A percentile compares a stretch with the other conserved stretches of the same genome.
Evolutionary conservation across 2,797 vertebrate species (phyloP).

Genomic region (Tympanoctomys barrerae): DNA sequence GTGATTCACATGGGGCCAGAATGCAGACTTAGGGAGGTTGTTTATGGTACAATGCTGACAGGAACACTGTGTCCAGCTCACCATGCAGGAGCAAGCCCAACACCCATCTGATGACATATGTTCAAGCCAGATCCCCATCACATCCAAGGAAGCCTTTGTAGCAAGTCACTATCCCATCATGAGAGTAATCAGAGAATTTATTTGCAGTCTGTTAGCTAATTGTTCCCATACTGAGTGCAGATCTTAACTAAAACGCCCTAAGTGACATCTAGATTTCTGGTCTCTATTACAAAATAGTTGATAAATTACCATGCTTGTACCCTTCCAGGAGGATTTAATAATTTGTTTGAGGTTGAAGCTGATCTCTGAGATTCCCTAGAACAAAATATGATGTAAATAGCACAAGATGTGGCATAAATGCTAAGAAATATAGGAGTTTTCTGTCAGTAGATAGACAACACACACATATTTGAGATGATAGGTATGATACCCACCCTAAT

Average conservation of each 20-base stretch:
- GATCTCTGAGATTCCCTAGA: constrained; percentile 29
- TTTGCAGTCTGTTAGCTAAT: constrained; percentile 68
- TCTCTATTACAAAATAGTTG: constrained; percentile 60
- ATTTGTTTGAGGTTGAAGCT: constrained; percentile 51
- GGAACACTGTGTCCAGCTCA: background rate
- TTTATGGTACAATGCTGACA: background rate
- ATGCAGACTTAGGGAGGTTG: background rate
- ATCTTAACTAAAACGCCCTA: constrained; percentile 53
- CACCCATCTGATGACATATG: background rate
- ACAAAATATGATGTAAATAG: background rate
- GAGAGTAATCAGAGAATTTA: constrained; percentile 69
- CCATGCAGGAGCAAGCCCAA: background rate
- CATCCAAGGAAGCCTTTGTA: constrained; percentile 3
- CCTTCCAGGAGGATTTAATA: constrained; percentile 46
- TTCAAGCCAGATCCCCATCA: constrained; percentile 1
- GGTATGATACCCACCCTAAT: background rate
- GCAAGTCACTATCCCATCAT: constrained; percentile 2
- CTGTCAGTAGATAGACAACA: background rate
- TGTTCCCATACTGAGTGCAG: constrained; percentile 68
- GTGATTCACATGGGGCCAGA: background rate
- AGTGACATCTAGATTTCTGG: constrained; percentile 59
- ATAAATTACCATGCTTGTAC: constrained; percentile 56
- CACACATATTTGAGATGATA: background rate
- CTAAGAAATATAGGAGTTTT: background rate
- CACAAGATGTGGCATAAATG: background rate